Base-by-base conservation (phyloP, 2,888 invertebrate species). In the Leptopilina drosophilae region DNA sequence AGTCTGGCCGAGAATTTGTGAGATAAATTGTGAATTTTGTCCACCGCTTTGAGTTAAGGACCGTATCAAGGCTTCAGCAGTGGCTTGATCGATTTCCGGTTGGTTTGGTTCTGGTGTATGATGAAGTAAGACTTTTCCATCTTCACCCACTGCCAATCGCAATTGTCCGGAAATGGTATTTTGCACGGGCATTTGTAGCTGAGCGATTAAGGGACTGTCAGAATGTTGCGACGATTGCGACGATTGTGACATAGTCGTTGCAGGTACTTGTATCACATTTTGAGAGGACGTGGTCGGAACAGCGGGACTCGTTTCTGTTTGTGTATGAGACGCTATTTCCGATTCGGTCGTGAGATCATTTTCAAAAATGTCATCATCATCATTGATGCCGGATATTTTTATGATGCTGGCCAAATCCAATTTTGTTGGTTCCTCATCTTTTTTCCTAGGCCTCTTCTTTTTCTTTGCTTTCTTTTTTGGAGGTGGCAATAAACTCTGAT, bases 351-450 rank as follows among this genome's bases (percentile, higher is more conserved):
- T 83, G 66, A 91, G 85, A 81, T 92, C 91, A 73, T 85, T 89
- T 80, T 91, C 91, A 84, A 93, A 93, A 65, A 94, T 93, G 83
- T 94, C 94, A 83, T 95, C 95, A 82, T 95, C 94, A 82, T 95
- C 95, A 77, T 95, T 95, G 82, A 95, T 95, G 79, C 95, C 95
- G 75, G 95, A 95, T 81, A 95, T 92, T 90, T 95, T 95, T 94
- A 95, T 95, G 62, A 95, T 94, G 91, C 95, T 95, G 77, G 95
- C 95, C 85, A 95, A 93, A 91, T 95, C 95, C 77, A 95, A 90
- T 88, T 94, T 94, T 59, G 93, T 92, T 77, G 90, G 87, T 64
- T 91, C 92, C 53, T 93, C 93, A 46, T 93, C 93, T 83, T 93
- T 92, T 81, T 93, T 93, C 85, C 93, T 93, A 76, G 93, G 91